A percentile compares a stretch with the other conserved stretches of the same genome.
phyloP scores from a whole-genome alignment of 2,797 vertebrate genomes.

The Sebastes nivosus region DNA sequence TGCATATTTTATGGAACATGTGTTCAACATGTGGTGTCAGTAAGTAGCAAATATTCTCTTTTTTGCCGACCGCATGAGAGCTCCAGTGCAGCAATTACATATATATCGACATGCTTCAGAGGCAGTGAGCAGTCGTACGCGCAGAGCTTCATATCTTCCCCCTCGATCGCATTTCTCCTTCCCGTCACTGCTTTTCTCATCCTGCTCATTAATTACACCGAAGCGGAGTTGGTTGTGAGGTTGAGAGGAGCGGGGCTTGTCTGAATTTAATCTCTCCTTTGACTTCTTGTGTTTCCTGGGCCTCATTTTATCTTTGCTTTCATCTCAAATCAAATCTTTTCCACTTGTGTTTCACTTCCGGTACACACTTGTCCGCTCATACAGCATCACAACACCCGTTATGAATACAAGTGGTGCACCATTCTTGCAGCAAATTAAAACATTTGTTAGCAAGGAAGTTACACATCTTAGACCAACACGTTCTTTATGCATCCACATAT shows the following conservation, averaged over 20 bases:
- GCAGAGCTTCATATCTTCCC: conserved; percentile 68
- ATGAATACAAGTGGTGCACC: neutral
- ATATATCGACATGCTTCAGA: conserved; percentile 77
- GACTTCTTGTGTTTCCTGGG: conserved; percentile 71
- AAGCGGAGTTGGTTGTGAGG: conserved; percentile 41
- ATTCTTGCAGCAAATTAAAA: neutral
- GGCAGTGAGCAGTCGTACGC: conserved; percentile 52
- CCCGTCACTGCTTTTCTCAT: conserved; percentile 69
- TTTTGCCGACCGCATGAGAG: conserved; percentile 69
- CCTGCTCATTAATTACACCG: conserved; percentile 71
- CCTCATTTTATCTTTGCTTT: conserved; percentile 73
- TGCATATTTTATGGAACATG: conserved; percentile 67
- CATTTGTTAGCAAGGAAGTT: neutral
- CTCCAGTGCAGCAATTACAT: conserved; percentile 72
- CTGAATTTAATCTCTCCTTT: conserved; percentile 72
- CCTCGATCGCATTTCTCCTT: conserved; percentile 69
- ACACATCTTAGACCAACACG: neutral
- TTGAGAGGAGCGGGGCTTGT: conserved; percentile 53
- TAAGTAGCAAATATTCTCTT: conserved; percentile 44
- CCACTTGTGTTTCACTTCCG: conserved; percentile 62
- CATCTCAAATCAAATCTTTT: conserved; percentile 71
- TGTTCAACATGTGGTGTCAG: conserved; percentile 67
- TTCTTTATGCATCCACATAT: neutral
- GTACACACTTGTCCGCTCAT: conserved; percentile 29
- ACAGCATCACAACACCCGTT: neutral